Percentiles rank a stretch among this genome's conserved stretches.
Evolutionary conservation across 2,113 vertebrate genomes (phyloP).

Genomic region (Perca flavescens): DNA sequence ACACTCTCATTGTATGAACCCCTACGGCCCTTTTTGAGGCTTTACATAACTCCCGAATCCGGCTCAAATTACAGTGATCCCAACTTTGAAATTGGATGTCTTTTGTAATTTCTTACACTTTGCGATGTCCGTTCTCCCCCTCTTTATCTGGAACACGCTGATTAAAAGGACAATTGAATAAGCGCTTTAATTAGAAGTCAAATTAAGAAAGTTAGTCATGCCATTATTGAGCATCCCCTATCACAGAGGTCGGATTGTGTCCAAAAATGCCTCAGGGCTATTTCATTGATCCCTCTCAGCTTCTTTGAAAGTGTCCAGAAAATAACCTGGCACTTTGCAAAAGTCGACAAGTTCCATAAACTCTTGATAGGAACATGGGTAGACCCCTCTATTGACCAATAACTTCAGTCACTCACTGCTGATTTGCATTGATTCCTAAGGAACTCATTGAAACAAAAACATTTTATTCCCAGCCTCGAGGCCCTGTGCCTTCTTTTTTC

Average conservation of each 20-base stretch:
- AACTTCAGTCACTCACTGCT: background rate
- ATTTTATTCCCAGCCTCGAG: background rate
- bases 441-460: background rate
- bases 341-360: background rate
- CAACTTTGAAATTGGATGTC: slow-evolving; percentile 1
- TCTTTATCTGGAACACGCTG: slow-evolving; percentile 23
- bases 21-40: background rate
- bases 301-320: slow-evolving; percentile 25
- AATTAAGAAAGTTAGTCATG: slow-evolving; percentile 44
- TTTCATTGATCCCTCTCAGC: slow-evolving; percentile 38
- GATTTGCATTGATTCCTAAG: slow-evolving; percentile 4
- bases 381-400: background rate
- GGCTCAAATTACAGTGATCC: background rate
- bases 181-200: slow-evolving; percentile 50
- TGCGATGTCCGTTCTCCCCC: background rate
- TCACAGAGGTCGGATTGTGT: slow-evolving; percentile 42
- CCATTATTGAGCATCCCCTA: background rate
- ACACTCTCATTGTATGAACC: background rate
- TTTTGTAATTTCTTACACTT: slow-evolving; percentile 38
- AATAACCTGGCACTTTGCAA: slow-evolving; percentile 11
- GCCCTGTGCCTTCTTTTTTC: background rate
- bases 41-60: background rate
- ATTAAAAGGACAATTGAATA: slow-evolving; percentile 35
- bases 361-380: background rate
- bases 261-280: slow-evolving; percentile 29